phyloP scores from a whole-genome alignment of 1,140 invertebrate genomes.

The Drosophila repletoides region DNA sequence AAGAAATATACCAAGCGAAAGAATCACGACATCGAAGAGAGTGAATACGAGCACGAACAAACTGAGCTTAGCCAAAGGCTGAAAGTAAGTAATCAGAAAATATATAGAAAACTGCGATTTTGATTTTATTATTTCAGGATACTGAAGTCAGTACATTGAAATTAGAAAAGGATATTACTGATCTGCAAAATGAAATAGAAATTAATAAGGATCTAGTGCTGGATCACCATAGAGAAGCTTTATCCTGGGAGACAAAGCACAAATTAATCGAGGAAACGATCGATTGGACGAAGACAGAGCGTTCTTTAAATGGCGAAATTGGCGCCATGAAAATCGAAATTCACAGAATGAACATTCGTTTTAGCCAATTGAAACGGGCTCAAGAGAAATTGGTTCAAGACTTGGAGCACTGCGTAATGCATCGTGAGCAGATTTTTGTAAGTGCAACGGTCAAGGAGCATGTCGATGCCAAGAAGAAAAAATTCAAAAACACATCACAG shows the following conservation, averaged over 20 bases:
- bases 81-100: constrained; percentile 76
- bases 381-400: constrained; percentile 90
- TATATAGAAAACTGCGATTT: constrained; percentile 59
- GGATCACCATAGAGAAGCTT: constrained; percentile 86
- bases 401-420: constrained; percentile 88
- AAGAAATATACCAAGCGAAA: constrained; percentile 85
- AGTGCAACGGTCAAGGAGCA: constrained; percentile 85
- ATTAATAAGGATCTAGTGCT: constrained; percentile 85
- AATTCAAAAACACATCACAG: constrained; percentile 48
- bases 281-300: constrained; percentile 86
- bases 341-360: constrained; percentile 90
- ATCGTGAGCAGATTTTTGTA: constrained; percentile 87
- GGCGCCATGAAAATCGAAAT: constrained; percentile 90
- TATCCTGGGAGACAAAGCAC: constrained; percentile 91
- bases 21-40: constrained; percentile 85
- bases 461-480: constrained; percentile 73
- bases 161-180: constrained; percentile 86
- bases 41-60: constrained; percentile 84
- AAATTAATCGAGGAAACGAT: constrained; percentile 88
- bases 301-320: constrained; percentile 85
- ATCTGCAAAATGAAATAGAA: constrained; percentile 86
- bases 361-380: constrained; percentile 87
- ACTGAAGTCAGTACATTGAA: constrained; percentile 86
- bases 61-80: constrained; percentile 84
- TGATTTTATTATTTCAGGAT: constrained; percentile 77